phyloP scores from a whole-genome alignment of 2,113 vertebrate genomes.

The Polypterus senegalus region DNA sequence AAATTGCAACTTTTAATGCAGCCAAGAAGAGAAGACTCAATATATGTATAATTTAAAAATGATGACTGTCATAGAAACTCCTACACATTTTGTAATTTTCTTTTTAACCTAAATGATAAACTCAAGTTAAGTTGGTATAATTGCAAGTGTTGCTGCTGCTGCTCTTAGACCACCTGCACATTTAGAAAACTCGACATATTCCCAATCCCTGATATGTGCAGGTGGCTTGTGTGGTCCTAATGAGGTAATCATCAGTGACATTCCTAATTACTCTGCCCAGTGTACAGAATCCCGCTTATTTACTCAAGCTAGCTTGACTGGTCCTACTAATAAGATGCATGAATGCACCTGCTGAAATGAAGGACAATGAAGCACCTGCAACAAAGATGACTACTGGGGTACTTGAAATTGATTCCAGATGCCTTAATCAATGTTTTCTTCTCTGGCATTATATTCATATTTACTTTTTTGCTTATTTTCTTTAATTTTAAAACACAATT shows the following conservation, averaged over 20 bases:
- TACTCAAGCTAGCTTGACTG: slow-evolving; percentile 16
- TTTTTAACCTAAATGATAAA: too few species aligned
- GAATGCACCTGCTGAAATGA: slow-evolving; percentile 35
- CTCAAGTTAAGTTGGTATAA: too few species aligned
- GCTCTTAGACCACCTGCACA: slow-evolving; percentile 33
- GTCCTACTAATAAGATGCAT: slow-evolving; percentile 10
- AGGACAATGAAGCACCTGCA: slow-evolving; percentile 49
- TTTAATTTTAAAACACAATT: too few species aligned
- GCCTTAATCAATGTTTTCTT: slow-evolving; percentile 30
- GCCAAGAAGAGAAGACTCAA: too few species aligned
- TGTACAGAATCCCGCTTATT: slow-evolving; percentile 29
- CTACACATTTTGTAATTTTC: too few species aligned
- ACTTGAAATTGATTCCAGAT: slow-evolving; percentile 20
- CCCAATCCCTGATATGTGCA: slow-evolving; percentile 27
- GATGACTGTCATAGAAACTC: too few species aligned
- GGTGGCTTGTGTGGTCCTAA: slow-evolving; percentile 37
- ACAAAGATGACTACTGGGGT: slow-evolving; percentile 32
- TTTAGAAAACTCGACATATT: slow-evolving; percentile 16
- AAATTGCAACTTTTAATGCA: too few species aligned
- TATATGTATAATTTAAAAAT: too few species aligned
- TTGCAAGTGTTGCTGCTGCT: too few species aligned
- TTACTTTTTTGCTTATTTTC: too few species aligned
- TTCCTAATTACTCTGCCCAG: slow-evolving; percentile 37
- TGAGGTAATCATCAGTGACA: slow-evolving; percentile 39
- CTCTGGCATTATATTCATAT: too few species aligned